Base-by-base conservation (phyloP, 1,140 invertebrate species). In the Euwallacea fornicatus region DNA sequence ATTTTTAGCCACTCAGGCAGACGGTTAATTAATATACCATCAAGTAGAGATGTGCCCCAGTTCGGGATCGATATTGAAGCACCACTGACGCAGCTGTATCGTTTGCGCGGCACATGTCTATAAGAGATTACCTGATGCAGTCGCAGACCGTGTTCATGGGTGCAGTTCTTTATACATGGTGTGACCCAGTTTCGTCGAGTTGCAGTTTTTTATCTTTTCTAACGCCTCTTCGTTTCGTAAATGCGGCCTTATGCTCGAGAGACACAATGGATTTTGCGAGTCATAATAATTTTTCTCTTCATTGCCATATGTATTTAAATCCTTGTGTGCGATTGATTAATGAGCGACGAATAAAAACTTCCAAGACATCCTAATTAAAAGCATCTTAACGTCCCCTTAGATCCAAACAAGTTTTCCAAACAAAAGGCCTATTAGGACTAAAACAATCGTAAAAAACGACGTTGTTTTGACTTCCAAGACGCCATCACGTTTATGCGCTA, bases 1-100 rank as follows among this genome's bases (percentile, higher is more conserved):
- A 69, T 73, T 73, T 73, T 73, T 69, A 73, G 66, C 65, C 60
- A 69, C 46, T 61, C 15, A 21, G 56, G 64, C 70, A 67, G 70
- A 67, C 70, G 42, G 54, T 56, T 50, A 50, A 50, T 50, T 50
- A 50, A 13, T 50, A 56, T 56, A 15, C 11, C 54, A 9, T 56
- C 21, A 33, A 3, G 46, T 50, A 50, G 13, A 13, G 46, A 50
- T 50, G 46, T 3, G 9, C 46, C 13, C 46, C 2, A 50, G 9
- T 10, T 6, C 13, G 2, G 47, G 47, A 6, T 50, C 9, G 47
- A 10, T 50, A 50, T 50, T 13, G 46, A 50, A 13, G 46, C 46
- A 6, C 46, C 21, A 33, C 1, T 33, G 4, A 33, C 1, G 21
- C 21, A 33, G 4, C 21, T 33, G 21, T 33, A 33, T 33, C 21